Evolutionary conservation across 2,113 vertebrate genomes (phyloP), one percentile per base, ranked within the genome.

Genomic region (Brienomyrus longianalis): DNA sequence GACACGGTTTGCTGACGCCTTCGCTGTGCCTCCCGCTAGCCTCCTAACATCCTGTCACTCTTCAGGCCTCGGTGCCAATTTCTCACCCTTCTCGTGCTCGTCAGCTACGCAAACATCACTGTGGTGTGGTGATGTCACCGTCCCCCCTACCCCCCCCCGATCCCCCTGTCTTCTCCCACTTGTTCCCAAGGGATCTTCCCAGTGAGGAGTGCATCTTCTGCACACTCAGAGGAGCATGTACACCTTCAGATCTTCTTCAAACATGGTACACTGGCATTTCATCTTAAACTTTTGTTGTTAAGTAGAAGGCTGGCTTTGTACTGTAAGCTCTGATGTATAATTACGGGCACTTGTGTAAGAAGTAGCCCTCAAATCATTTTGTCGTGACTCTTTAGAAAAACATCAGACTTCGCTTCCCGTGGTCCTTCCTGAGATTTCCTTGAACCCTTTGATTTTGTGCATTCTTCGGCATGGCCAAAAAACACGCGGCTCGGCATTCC

Each of bases 391-490:
- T 91, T 87, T 70, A 45, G 39, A 80, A 85, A 91, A 54, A 85
- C 87, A 87, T 90, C 90, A 92, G 77, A 90, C 88, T 89, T 87
- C 85, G 90, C 89, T 90, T 27, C 51, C 70, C 59, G 31, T 31
- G 84, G 85, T 43, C 31, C 66, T 17, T 27, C 86, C 87, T 62
- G 43, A 27, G 89, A 93, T 91, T 92, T 39, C 23, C 43, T 62
- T 50, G 48, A 92, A 80, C 50, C 85, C 85, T 91, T 94, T 95
- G 88, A 94, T 94, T 93, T 92, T 88, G 91, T 90, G 92, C 91
- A 93, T 94, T 93, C 92, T 90, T 92, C 85, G 84, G 62, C 85
- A 83, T n/a, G 91, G 92, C 90, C 62, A 31, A 91, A 23, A 92
- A 92, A 90, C 90, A 91, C 92, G 62, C 10, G 92, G 93, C 94